Evolutionary conservation across 2,888 invertebrate species (phyloP), one percentile per base, ranked within the genome.

Genomic region (Euphydryas editha): DNA sequence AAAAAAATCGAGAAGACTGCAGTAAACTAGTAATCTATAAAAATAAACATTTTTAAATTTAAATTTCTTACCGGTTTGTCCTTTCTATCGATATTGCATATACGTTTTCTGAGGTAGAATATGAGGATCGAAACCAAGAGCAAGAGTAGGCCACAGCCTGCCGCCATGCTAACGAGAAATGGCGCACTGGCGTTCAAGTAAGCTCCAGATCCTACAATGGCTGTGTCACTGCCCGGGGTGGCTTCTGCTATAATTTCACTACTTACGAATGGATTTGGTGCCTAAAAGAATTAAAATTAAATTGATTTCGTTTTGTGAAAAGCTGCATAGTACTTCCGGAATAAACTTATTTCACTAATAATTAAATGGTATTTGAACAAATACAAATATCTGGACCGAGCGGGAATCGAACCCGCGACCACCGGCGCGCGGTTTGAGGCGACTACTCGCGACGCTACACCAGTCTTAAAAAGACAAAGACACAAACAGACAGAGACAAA

Each of bases 41-140:
- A 44, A 44, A n/a, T 44, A n/a, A n/a, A 59, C 18, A 51, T 59
- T 44, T 21, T 46, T 8, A 47, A 49, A 46, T 37, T 10, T 36
- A 36, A 3, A 62, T 59, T 44, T 64, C 80, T 84, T 84, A 92
- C 92, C 80, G 90, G 92, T 76, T 88, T 86, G 10, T 86, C 79
- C 83, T 92, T 92, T 46, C 89, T 87, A 67, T 90, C 85, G 11
- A 87, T 84, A n/a, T 81, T 82, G 62, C 88, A 83, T 54, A 86
- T 84, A 13, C 87, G 79, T 77, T 82, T 85, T 68, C 83, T 86
- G 65, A 90, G 75, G 77, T 86, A 90, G 76, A 85, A 81, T 56
- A 87, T 73, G 46, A 85, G 73, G 36, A 87, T 69, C 56, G 78
- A 65, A 20, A 82, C 69, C 17, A 90, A 63, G 67, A 90, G 72